Evolutionary conservation across 2,797 vertebrate species (phyloP), one percentile per base, ranked within the genome.

Genomic region (Acrossocheilus fasciatus): DNA sequence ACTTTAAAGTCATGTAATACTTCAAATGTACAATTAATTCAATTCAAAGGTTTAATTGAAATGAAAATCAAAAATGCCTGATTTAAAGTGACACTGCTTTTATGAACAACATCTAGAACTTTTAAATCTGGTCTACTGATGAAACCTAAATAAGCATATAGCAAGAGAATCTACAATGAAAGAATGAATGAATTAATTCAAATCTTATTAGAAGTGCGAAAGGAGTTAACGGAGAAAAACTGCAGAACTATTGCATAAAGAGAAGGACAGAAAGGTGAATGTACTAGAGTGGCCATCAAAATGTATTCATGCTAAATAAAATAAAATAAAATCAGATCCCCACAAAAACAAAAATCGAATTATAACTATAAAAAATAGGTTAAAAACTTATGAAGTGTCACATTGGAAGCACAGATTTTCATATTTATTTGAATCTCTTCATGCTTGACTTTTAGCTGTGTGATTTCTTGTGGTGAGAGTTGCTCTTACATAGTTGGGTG

Each of bases 401-500:
- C 30, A 23, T 30, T 68, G 17, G 36, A 81, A 36, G 45, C 30
- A 23, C 34, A n/a, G 59, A 26, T 45, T 30, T 26, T 64, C 26
- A 64, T 7, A 30, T 6, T 2, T 64, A 30, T 64, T 12, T 64
- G n/a, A 30, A 64, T 68, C 30, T 68, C 6, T 7, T 36, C 14
- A 18, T 68, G 17, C 6, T 8, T 39, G 62, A 20, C 15, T 34
- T 66, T 66, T 15, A 8, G 64, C 14, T 34, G 64, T 66, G 64
- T 59, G 23, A 75, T 36, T 45, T 20, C 26, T 8, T 76, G 43
- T 54, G 6, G 1, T 43, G 47, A 34, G 4, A 69, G 43, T 20
- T 30, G 68, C 36, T 76, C 90, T 91, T 88, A 91, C 90, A 85
- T 83, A 91, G 57, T 23, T 34, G 4, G 52, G 26, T 57, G 87